These are phyloP conservation scores for Rhingia rostrata DNA, from an alignment of 2,888 invertebrate genomes.

Conservation along the genomic window DNA sequence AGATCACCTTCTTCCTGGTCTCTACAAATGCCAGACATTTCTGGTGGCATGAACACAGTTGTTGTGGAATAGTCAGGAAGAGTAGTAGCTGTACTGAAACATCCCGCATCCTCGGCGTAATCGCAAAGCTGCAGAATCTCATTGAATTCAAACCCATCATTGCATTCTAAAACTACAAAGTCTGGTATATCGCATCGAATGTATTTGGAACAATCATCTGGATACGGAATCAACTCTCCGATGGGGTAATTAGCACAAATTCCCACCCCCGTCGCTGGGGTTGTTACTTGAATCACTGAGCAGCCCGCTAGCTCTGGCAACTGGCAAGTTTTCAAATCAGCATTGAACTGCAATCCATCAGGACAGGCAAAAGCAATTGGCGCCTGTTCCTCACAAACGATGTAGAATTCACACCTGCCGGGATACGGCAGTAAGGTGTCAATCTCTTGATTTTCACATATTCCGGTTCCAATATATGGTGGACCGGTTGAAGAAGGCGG, in stretches of 20 bases:
- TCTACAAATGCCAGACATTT: conserved; percentile 68
- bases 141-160: conserved; percentile 83
- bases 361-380: conserved; percentile 84
- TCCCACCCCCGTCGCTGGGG: conserved; percentile 25
- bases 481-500: conserved; percentile 58
- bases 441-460: conserved; percentile 64
- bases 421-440: conserved; percentile 77
- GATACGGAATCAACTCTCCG: conserved; percentile 76
- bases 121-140: conserved; percentile 76
- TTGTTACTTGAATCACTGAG: conserved; percentile 77
- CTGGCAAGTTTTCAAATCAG: conserved; percentile 75
- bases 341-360: conserved; percentile 83
- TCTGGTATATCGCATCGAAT: conserved; percentile 77
- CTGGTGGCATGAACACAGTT: conserved; percentile 65
- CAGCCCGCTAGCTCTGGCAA: conserved; percentile 77
- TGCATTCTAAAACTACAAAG: conserved; percentile 84
- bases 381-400: conserved; percentile 77
- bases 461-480: conserved; percentile 60
- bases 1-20: conserved; percentile 54
- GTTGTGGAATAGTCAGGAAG: conserved; percentile 24
- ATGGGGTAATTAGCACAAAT: conserved; percentile 72
- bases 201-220: conserved; percentile 77
- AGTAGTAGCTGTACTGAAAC: conserved; percentile 78
- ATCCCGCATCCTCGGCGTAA: conserved; percentile 76
- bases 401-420: conserved; percentile 77